Conservation (phyloP, 1,140 invertebrate genomes). For the Pinna nobilis region DNA sequence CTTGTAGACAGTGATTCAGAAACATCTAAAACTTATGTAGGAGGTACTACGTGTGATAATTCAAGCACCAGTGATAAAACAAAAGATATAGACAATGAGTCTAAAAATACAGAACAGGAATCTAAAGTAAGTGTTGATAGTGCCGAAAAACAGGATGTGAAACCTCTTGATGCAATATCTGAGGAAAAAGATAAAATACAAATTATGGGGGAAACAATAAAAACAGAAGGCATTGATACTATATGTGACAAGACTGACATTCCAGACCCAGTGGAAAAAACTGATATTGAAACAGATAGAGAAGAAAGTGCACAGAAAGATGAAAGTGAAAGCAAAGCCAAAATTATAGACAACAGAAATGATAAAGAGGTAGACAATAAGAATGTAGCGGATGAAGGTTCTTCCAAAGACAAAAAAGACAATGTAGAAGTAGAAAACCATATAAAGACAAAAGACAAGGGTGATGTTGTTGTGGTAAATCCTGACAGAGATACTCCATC, state of each 20-base stretch:
- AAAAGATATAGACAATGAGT: too few species aligned
- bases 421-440: not conserved
- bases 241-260: not conserved
- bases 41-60: too few species aligned
- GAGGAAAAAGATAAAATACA: not conserved
- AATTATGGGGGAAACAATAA: not conserved
- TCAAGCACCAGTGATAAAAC: too few species aligned
- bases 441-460: conserved; percentile 62
- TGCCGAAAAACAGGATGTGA: too few species aligned
- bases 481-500: conserved; percentile 61
- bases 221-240: too few species aligned
- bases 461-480: conserved; percentile 70
- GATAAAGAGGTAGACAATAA: not conserved
- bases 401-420: not conserved
- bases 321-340: not conserved
- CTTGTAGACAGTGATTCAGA: not conserved
- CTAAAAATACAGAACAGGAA: too few species aligned
- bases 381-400: not conserved
- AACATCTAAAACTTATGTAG: too few species aligned
- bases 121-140: too few species aligned
- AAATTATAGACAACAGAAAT: not conserved
- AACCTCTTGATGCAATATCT: too few species aligned
- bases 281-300: not conserved
- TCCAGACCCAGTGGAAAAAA: not conserved
- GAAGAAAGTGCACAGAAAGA: not conserved